Conservation (phyloP, 2,113 vertebrate genomes). For the Xiphias gladius region DNA sequence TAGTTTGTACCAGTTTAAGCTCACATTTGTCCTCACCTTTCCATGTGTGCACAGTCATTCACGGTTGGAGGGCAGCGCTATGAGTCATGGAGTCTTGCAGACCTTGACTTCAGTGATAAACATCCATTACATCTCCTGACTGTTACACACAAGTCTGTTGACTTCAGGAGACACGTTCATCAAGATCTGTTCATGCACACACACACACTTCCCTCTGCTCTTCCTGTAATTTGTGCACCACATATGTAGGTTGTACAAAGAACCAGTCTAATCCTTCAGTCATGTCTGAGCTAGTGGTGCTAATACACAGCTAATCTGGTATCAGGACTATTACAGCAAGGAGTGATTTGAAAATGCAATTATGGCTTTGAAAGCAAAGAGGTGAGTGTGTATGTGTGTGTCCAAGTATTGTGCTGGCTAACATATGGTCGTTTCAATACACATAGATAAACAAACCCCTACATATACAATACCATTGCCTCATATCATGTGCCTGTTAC, state of each 20-base stretch:
- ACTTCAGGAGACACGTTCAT: constrained; percentile 14
- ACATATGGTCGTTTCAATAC: constrained; percentile 51
- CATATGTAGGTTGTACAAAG: constrained; percentile 25
- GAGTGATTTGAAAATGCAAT: constrained; percentile 55
- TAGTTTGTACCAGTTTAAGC: constrained; percentile 11
- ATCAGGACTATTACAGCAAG: constrained; percentile 43
- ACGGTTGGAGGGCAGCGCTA: background rate
- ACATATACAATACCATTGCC: constrained; percentile 54
- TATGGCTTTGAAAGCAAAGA: constrained; percentile 35
- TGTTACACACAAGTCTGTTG: constrained; percentile 32
- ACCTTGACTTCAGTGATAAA: constrained; percentile 62
- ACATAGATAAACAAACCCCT: constrained; percentile 33
- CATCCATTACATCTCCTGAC: constrained; percentile 34
- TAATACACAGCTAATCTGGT: constrained; percentile 48
- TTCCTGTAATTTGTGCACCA: constrained; percentile 18
- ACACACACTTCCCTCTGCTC: constrained; percentile 1
- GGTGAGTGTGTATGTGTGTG: constrained; percentile 2
- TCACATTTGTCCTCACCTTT: constrained; percentile 41
- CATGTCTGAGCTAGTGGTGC: constrained; percentile 37
- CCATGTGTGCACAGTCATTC: constrained; percentile 34
- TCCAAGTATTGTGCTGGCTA: constrained; percentile 11
- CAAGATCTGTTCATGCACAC: background rate
- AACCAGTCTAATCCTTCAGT: constrained; percentile 40
- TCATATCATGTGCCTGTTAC: constrained; percentile 78
- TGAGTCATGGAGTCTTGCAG: constrained; percentile 45